Evolutionary conservation across 2,888 invertebrate species (phyloP).

Genomic region (Magallana nippona): DNA sequence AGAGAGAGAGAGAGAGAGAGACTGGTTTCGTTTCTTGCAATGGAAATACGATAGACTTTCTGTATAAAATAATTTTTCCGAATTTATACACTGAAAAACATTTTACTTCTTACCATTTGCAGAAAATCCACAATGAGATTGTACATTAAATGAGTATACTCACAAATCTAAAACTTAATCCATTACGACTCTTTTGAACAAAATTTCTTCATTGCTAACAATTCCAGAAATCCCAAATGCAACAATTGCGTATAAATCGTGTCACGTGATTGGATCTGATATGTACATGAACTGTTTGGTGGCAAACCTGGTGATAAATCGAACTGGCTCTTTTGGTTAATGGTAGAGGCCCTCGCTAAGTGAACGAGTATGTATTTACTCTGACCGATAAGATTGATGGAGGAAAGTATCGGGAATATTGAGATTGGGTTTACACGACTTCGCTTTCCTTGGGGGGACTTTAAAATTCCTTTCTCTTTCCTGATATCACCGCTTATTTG

Average conservation of each 20-base stretch:
- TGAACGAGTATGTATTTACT: constrained; percentile 11
- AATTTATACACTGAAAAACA: too few relatives aligned
- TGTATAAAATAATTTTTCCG: too few relatives aligned
- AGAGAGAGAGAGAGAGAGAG: too few relatives aligned
- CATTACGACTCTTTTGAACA: neutral
- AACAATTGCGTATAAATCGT: neutral
- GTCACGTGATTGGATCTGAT: neutral
- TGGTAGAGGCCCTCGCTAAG: constrained; percentile 7
- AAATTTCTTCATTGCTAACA: neutral
- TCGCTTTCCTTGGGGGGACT: constrained; percentile 1
- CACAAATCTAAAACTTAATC: too few relatives aligned
- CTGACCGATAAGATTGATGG: constrained; percentile 33
- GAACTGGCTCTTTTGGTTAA: neutral
- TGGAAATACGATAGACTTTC: too few relatives aligned
- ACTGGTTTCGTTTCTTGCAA: too few relatives aligned
- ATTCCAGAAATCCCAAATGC: neutral
- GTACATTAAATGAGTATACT: too few relatives aligned
- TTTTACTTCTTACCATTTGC: too few relatives aligned
- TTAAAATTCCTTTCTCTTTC: constrained; percentile 21
- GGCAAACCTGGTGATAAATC: constrained; percentile 25
- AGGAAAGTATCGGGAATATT: neutral
- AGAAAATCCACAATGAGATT: too few relatives aligned
- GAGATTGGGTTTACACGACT: constrained; percentile 21
- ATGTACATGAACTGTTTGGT: neutral
- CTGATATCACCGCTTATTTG: constrained; percentile 11